These are phyloP conservation scores for Brachycybe producta DNA, from an alignment of 2,888 invertebrate species.

Conservation along the genomic window DNA sequence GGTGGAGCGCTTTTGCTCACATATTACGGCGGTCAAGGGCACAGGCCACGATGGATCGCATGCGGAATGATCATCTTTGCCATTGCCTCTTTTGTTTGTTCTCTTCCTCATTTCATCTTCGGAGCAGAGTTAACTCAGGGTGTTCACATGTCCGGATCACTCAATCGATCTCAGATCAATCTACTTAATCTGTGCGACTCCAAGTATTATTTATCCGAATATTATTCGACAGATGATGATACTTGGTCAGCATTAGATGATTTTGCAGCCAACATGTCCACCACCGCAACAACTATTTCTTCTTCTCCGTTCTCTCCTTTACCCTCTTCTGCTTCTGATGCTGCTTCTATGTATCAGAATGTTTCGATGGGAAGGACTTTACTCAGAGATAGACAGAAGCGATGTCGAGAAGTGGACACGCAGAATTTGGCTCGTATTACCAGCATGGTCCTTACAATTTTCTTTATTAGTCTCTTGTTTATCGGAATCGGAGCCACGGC, in stretches of 20 bases:
- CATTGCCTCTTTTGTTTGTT: constrained; percentile 69
- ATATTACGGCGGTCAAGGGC: constrained; percentile 81
- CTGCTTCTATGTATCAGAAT: constrained; percentile 1
- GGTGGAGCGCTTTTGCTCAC: constrained; percentile 74
- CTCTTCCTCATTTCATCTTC: constrained; percentile 74
- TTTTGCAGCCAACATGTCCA: no score
- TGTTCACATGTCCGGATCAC: constrained; percentile 9
- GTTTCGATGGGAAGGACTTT: not conserved
- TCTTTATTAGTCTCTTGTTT: constrained; percentile 72
- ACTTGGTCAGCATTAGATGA: not conserved
- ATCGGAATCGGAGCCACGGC: constrained; percentile 88
- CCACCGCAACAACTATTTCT: not conserved
- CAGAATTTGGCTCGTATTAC: constrained; percentile 22
- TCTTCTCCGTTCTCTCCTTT: not conserved
- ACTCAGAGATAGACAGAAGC: constrained; percentile 7
- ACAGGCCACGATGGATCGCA: constrained; percentile 85
- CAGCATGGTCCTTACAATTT: constrained; percentile 61
- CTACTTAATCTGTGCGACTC: constrained; percentile 22
- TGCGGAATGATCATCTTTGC: constrained; percentile 82
- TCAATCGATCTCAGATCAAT: constrained; percentile 11
- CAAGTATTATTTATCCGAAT: not conserved
- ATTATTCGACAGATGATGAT: no score
- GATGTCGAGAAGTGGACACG: constrained; percentile 13
- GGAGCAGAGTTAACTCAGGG: constrained; percentile 49
- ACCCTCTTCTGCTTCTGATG: not conserved